Evolutionary conservation across 2,797 vertebrate genomes (phyloP).

Genomic region (Sebastolobus alascanus): DNA sequence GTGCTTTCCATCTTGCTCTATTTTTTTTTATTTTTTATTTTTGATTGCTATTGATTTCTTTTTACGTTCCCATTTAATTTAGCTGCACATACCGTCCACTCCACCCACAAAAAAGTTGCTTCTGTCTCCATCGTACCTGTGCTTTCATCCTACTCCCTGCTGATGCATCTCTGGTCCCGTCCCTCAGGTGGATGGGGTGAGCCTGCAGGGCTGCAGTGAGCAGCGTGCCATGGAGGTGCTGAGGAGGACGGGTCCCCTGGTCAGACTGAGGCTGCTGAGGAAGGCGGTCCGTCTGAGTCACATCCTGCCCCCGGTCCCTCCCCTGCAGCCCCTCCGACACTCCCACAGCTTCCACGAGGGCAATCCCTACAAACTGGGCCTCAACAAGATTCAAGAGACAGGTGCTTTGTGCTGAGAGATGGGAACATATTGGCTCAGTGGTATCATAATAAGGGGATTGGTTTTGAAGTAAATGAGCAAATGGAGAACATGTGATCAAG

Average conservation of each 20-base stretch:
- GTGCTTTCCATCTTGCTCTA: background rate
- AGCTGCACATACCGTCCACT: background rate
- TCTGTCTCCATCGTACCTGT: background rate
- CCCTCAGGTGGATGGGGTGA: conserved; percentile 91
- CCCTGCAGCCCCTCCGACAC: conserved; percentile 71
- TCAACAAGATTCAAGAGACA: conserved; percentile 79
- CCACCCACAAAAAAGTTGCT: background rate
- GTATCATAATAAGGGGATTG: background rate
- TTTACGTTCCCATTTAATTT: conserved; percentile 2
- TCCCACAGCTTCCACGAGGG: conserved; percentile 74
- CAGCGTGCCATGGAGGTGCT: conserved; percentile 92
- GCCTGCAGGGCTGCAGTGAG: conserved; percentile 93
- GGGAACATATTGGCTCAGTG: background rate
- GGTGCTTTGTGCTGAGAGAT: conserved; percentile 57
- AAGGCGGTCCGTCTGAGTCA: conserved; percentile 82
- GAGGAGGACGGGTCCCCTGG: conserved; percentile 89
- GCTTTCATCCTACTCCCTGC: background rate
- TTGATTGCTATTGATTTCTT: conserved; percentile 49
- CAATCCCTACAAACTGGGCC: conserved; percentile 67
- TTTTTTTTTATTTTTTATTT: conserved; percentile 1
- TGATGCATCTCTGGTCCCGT: conserved; percentile 3
- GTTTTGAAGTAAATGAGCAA: conserved; percentile 16
- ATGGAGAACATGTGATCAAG: background rate
- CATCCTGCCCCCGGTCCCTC: conserved; percentile 65
- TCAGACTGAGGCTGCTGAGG: conserved; percentile 88